A percentile compares a stretch with the other conserved stretches of the same genome.
phyloP scores from a whole-genome alignment of 2,113 vertebrate species.

The Carassius gibelio region DNA sequence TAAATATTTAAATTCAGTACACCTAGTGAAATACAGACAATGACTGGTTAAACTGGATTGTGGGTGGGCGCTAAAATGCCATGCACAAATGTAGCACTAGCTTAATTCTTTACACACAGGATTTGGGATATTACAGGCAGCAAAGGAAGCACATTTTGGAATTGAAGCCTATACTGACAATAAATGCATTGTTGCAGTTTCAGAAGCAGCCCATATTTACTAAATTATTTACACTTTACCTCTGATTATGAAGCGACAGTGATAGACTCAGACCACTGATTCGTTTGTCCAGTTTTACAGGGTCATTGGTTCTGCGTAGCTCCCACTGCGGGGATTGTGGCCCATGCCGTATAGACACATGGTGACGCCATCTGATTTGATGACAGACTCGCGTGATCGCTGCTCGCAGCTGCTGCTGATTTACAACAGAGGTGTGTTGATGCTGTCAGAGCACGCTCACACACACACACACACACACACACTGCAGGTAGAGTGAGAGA shows the following conservation, averaged over 20 bases:
- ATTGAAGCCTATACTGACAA: background rate
- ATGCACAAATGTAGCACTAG: no score
- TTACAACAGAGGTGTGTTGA: conserved; percentile 26
- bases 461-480: conserved; percentile 16
- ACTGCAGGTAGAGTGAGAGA: conserved; percentile 38
- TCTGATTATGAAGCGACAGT: background rate
- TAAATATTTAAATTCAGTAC: background rate
- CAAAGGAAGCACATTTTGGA: background rate
- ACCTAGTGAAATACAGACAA: background rate
- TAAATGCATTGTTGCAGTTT: background rate
- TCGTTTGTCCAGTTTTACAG: conserved; percentile 47
- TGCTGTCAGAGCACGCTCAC: conserved; percentile 7
- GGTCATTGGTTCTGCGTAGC: conserved; percentile 21
- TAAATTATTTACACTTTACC: no score
- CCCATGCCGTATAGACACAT: conserved; percentile 41
- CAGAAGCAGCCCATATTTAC: background rate
- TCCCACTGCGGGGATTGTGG: background rate
- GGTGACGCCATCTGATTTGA: conserved; percentile 47
- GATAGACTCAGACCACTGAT: conserved; percentile 6
- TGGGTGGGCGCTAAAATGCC: background rate
- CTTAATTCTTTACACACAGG: background rate
- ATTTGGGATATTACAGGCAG: background rate
- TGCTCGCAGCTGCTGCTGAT: conserved; percentile 32
- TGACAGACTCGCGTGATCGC: conserved; percentile 44
- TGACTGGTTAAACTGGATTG: background rate